Base-by-base conservation (phyloP, 2,113 vertebrate species). In the Pluvialis apricaria region DNA sequence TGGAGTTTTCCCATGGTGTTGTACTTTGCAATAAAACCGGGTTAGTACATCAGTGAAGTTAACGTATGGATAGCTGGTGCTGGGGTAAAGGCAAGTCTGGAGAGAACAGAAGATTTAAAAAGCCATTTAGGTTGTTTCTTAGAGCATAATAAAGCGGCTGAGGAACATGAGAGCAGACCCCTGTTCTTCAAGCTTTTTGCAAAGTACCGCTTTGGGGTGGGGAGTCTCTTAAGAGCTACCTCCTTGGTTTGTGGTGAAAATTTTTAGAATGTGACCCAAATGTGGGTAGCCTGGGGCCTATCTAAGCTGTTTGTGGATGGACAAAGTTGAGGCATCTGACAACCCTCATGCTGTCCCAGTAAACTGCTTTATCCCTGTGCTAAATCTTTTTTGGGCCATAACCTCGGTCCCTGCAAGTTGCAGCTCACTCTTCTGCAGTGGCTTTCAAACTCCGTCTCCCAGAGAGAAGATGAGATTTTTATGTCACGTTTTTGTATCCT, bases 401-500 rank as follows among this genome's bases (percentile, higher is more conserved):
- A 34, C 21, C 19, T 75, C 21, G 38, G 10, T 6, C 18, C 18
- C 31, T 82, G 14, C 13, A 42, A 55, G 22, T 2, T 81, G 47
- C 54, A 73, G 21, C 18, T 92, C 3, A 2, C 58, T 65, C 3
- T 11, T 24, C 31, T 62, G 17, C 1, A 1, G 34, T 72, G 34
- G 10, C 31, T 84, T 88, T 88, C 34, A 61, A 51, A 15, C 12
- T 65, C 36, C 64, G 61, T 8, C 26, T n/a, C 9, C 26, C 15
- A 24, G 18, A 52, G 18, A 64, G 38, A 52, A 38, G 6, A 3
- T 79, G 54, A 22, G n/a, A 55, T 66, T 76, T 85, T 45, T 32
- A 2, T 5, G 2, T 84, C 36, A 22, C 0, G 0, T 38, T 60
- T 78, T 38, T 79, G 29, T 44, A 26, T 58, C 38, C 19, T 7